Base-by-base conservation (phyloP, 2,113 vertebrate species). In the Bubalus kerabau region DNA sequence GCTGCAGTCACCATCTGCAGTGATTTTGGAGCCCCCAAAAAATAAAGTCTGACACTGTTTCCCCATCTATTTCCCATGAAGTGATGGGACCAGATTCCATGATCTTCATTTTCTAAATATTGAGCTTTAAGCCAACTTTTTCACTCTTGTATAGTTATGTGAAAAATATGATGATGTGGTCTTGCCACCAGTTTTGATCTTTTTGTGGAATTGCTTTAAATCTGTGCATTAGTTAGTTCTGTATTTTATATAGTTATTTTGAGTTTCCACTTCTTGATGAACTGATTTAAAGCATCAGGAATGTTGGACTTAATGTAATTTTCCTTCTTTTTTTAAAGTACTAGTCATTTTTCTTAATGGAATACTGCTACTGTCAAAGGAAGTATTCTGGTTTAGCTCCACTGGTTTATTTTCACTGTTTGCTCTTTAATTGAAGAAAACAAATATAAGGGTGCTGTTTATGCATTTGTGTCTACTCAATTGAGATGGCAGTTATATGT, bases 351-450 rank as follows among this genome's bases (percentile, higher is more conserved):
- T 93, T 96, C 32, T 87, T 97, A 92, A 57, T 89, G 67, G 64
- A 97, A 52, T 43, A 24, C 21, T 87, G 76, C 95, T 98, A 97
- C 57, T 78, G 30, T 96, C 95, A 56, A 96, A 96, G 87, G 94
- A 98, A 97, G 80, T 95, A 92, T 98, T 40, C 60, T 98, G 91
- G 93, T 86, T 98, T 94, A 3, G 15, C 16, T 52, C 40, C 81
- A 74, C 93, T 67, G 3, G 50, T 98, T 98, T 96, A 96, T 98
- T 98, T 98, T 98, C 97, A 96, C 82, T 98, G 97, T 96, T 98
- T 98, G 98, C 98, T 98, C 95, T 98, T 97, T 97, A 98, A 98
- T 98, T 99, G 98, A 98, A 98, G 98, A 99, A 98, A 98, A 95
- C 91, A 98, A 98, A 98, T 98, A 96, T 98, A 98, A 98, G 98